A percentile compares a stretch with the other conserved stretches of the same genome.
Conservation (phyloP, 1,140 invertebrate species). For the Brachionus rotundiformis region DNA sequence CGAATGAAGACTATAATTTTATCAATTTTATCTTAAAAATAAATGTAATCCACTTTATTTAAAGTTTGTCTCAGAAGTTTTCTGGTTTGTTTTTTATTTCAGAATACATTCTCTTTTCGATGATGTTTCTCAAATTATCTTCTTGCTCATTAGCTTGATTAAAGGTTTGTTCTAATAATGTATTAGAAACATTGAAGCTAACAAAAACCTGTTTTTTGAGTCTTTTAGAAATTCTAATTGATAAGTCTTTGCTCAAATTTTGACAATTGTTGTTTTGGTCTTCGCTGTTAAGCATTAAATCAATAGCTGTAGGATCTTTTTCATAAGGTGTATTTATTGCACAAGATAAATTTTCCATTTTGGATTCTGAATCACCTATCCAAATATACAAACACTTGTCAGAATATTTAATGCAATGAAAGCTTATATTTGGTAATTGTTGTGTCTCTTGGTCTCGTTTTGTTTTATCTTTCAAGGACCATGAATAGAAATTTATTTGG, state of each 20-base stretch:
- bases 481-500: conserved; percentile 10
- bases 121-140: background rate
- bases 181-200: conserved; percentile 7
- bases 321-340: conserved; percentile 40
- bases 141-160: background rate
- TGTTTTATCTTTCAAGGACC: background rate
- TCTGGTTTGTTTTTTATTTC: conserved; percentile 17
- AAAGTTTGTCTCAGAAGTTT: background rate
- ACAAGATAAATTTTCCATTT: conserved; percentile 42
- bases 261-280: conserved; percentile 4
- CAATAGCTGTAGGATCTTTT: conserved; percentile 35
- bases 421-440: conserved; percentile 7
- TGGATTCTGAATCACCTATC: conserved; percentile 25
- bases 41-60: too few relatives aligned
- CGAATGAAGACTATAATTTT: too few relatives aligned
- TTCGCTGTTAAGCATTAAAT: background rate
- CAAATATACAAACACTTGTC: conserved; percentile 31
- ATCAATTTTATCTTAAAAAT: background rate
- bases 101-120: conserved; percentile 27
- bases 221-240: conserved; percentile 27
- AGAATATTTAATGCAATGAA: conserved; percentile 27
- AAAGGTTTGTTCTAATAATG: conserved; percentile 9
- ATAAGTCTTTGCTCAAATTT: conserved; percentile 25
- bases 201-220: conserved; percentile 50
- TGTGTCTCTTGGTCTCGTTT: background rate